Base-by-base conservation (phyloP, 2,113 vertebrate species). In the Rhinolophus ferrumequinum region DNA sequence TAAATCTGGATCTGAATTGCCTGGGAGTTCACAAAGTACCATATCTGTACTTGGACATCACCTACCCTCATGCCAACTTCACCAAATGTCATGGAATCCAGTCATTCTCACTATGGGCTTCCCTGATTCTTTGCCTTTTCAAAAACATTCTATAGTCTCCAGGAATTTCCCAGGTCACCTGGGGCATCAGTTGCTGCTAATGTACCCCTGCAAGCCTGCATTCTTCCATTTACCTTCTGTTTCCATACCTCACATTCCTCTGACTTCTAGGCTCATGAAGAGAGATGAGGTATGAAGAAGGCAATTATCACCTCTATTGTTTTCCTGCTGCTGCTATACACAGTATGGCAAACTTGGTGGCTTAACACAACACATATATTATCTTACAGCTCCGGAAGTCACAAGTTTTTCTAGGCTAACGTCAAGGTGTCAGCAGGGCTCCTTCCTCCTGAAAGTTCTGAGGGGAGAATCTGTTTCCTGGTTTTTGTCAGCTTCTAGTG, bases 161-260 rank as follows among this genome's bases (percentile, higher is more conserved):
- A 84, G 44, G 72, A 86, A 38, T 81, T 38, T 44, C n/a, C 60
- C 35, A 60, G 24, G 22, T 11, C 30, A 47, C 22, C 50, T 52
- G 2, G 5, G 64, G 0, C 26, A 28, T 33, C 41, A 14, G 8
- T 35, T 38, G 2, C 22, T 30, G 8, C n/a, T n/a, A 24, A 35
- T 26, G 21, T n/a, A 13, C 11, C 30, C 6, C 60, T n/a, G 21
- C 0, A 44, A 33, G 22, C 30, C 28, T 66, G 8, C 30, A 38
- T 70, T n/a, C 21, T 72, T 85, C 33, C 77, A 92, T 28, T 41
- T 73, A 1, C 41, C 67, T 38, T 3, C 8, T 70, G 28, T 38
- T 80, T 47, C 54, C 3, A 41, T 28, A 30, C 6, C 26, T 83
- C 7, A 8, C 5, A 26, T 56, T 93, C 18, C 4, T 50, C 60